Base-by-base conservation (phyloP, 2,888 invertebrate genomes). In the Trissonchulus sp. region DNA sequence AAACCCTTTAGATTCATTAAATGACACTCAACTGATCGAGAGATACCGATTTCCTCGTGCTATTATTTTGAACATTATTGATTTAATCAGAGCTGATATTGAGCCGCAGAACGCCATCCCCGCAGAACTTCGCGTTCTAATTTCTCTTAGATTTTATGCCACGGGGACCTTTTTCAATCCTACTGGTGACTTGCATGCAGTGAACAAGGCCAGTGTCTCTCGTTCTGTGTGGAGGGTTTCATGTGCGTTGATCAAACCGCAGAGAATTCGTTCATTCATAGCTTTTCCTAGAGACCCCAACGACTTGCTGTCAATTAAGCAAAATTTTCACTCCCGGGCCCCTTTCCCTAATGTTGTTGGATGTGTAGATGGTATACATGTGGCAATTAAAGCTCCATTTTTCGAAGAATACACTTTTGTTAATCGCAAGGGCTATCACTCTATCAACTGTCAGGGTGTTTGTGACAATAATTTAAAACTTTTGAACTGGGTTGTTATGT, bases 381-480 rank as follows among this genome's bases (percentile, higher is more conserved):
- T 78, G 30, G 72, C 78, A 2, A 80, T 80, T 23, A 48, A 48
- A 1, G 62, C 31, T 8, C 78, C 74, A 35, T 60, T 79, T 2
- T 78, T 79, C 1, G 34, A 31, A 8, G 68, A 65, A 35, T 60
- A 79, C 69, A 76, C 76, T 77, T 81, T 0, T 78, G 76, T 48
- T 48, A 48, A 48, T 38, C 72, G 79, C 38, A 80, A 81, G 75
- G 37, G 73, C 0, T 79, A 48, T 65, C 80, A 81, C 73, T 79
- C 81, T 0, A 78, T 81, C 0, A 81, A 80, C 65, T 71, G 77
- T 8, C 80, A 80, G 76, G 77, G 79, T 1, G 76, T 80, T 2
- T 65, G 60, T 35, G 75, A 79, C 35, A 38, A n/a, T 8, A 74
- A 78, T 0, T 74, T 68, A 8, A 28, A 63, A 34, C 76, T 80